Evolutionary conservation across 2,113 vertebrate species (phyloP).

Genomic region (Eretmochelys imbricata): DNA sequence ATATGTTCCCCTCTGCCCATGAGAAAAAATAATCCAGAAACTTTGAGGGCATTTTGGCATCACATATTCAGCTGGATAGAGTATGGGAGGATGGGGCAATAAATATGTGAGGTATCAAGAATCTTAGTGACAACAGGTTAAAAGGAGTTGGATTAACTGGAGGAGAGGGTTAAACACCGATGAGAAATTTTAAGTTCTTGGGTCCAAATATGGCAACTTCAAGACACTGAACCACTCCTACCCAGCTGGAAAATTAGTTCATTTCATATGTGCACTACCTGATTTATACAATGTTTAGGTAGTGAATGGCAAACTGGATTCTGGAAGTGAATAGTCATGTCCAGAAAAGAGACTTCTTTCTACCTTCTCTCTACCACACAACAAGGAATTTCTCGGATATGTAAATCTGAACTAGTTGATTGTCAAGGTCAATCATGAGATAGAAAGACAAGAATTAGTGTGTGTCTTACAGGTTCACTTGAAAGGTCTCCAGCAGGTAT

Average conservation of each 20-base stretch:
- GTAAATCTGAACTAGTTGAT: background rate
- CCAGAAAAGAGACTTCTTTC: background rate
- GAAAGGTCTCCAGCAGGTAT: background rate
- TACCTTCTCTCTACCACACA: background rate
- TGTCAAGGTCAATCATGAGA: accelerated
- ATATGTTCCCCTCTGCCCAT: background rate
- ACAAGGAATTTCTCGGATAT: background rate
- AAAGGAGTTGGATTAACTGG: background rate
- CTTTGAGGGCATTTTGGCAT: background rate
- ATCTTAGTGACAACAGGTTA: background rate
- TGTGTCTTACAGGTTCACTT: background rate
- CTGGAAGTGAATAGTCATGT: background rate
- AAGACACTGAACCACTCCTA: background rate
- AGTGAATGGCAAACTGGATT: background rate
- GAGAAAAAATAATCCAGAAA: background rate
- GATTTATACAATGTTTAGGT: background rate
- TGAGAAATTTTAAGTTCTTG: background rate
- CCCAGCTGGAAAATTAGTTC: background rate
- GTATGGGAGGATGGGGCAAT: background rate
- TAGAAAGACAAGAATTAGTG: background rate
- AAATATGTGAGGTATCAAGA: background rate
- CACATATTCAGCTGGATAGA: background rate
- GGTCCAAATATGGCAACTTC: background rate
- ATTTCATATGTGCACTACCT: background rate
- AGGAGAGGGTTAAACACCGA: background rate